These are phyloP conservation scores for Epinephelus moara DNA, from an alignment of 2,113 vertebrate genomes.

Conservation along the genomic window DNA sequence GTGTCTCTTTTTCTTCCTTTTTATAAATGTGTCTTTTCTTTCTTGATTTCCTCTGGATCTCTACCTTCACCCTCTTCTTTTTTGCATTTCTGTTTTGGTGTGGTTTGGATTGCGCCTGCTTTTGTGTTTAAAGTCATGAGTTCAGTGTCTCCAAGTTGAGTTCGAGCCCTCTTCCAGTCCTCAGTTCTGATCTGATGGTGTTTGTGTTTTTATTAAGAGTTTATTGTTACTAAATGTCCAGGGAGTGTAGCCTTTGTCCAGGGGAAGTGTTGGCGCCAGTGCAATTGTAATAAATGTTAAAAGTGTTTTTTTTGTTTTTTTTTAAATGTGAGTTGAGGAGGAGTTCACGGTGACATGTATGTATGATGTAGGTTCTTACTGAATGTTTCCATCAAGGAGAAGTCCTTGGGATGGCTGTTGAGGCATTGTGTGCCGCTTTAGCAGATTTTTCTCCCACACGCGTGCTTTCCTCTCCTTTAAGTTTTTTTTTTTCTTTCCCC, in stretches of 20 bases:
- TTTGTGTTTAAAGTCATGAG: slow-evolving; percentile 71
- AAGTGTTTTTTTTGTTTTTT: slow-evolving; percentile 20
- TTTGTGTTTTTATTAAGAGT: slow-evolving; percentile 67
- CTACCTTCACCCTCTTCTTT: slow-evolving; percentile 15
- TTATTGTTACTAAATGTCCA: slow-evolving; percentile 72
- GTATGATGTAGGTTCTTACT: slow-evolving; percentile 55
- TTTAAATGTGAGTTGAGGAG: slow-evolving; percentile 21
- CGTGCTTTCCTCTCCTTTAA: slow-evolving; percentile 34
- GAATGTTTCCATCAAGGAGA: slow-evolving; percentile 74
- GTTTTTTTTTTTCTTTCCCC: slow-evolving; percentile 44
- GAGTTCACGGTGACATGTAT: slow-evolving; percentile 38
- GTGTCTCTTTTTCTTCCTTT: slow-evolving; percentile 43
- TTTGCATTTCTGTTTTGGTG: slow-evolving; percentile 73
- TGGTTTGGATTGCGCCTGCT: slow-evolving; percentile 77
- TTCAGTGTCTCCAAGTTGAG: slow-evolving; percentile 69
- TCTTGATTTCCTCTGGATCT: slow-evolving; percentile 37
- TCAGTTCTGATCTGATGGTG: slow-evolving; percentile 54
- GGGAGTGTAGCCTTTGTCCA: slow-evolving; percentile 65
- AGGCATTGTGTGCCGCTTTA: slow-evolving; percentile 38
- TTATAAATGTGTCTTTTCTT: slow-evolving; percentile 58
- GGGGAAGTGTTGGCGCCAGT: slow-evolving; percentile 62
- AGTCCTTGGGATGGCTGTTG: slow-evolving; percentile 26
- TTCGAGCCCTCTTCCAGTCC: slow-evolving; percentile 63
- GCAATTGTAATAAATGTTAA: slow-evolving; percentile 72
- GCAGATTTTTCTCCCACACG: slow-evolving; percentile 28